phyloP scores from a whole-genome alignment of 1,140 invertebrate species.

The Drosophila takahashii region DNA sequence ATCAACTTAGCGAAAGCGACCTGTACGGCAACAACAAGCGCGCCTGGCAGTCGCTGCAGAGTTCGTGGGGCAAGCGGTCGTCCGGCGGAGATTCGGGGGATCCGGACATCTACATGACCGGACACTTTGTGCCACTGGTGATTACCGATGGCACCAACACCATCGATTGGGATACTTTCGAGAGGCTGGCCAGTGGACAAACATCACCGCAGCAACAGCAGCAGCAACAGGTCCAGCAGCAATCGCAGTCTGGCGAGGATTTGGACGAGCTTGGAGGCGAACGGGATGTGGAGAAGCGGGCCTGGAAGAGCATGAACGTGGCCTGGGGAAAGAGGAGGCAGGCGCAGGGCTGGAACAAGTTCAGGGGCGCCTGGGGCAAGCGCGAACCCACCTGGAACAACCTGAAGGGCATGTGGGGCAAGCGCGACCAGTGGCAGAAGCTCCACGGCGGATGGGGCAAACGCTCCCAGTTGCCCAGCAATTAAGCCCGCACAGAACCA shows the following conservation, averaged over 20 bases:
- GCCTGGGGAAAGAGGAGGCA: constrained; percentile 88
- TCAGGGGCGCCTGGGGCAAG: constrained; percentile 88
- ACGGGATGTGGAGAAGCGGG: constrained; percentile 86
- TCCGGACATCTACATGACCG: constrained; percentile 70
- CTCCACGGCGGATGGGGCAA: constrained; percentile 81
- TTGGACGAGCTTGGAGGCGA: constrained; percentile 33
- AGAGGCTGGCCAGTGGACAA: constrained; percentile 58
- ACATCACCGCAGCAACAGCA: constrained; percentile 18
- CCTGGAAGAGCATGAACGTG: constrained; percentile 87
- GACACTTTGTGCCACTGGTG: constrained; percentile 74
- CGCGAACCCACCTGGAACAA: constrained; percentile 90
- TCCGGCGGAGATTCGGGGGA: constrained; percentile 15
- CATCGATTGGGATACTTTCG: constrained; percentile 74
- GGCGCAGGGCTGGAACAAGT: constrained; percentile 87
- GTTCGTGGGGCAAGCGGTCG: constrained; percentile 87
- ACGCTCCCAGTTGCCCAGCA: constrained; percentile 53
- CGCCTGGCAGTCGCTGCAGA: constrained; percentile 87
- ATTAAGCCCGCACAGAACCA: constrained; percentile 20
- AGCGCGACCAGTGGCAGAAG: constrained; percentile 85
- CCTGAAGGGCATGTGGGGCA: constrained; percentile 90
- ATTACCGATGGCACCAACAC: constrained; percentile 75
- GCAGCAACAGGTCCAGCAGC: neutral
- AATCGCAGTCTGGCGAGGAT: constrained; percentile 53
- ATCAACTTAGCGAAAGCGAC: constrained; percentile 61
- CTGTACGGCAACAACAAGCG: constrained; percentile 85